Evolutionary conservation across 2,888 invertebrate species (phyloP), one percentile per base, ranked within the genome.

Genomic region (Stenurella melanura): DNA sequence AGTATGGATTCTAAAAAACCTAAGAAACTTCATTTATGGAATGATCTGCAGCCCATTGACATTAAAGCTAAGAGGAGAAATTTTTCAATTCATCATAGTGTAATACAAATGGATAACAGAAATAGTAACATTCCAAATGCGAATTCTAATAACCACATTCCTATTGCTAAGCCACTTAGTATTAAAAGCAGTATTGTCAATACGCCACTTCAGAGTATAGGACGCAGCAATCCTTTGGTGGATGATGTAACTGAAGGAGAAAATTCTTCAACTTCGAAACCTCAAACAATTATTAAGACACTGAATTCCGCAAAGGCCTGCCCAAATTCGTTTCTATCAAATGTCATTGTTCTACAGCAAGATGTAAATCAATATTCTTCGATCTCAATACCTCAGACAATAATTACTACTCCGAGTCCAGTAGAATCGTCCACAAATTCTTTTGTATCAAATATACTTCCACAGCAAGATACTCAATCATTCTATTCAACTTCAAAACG

Each of bases 31-130:
- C 63, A 19, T 7, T 11, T 74, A 10, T 82, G 82, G 82, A 61
- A 77, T 57, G 69, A 81, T 38, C 21, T 81, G 10, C 63, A 70
- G 21, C 69, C 77, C 10, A 66, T 76, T n/a, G 78, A 78, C 60
- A 18, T 74, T 30, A 58, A 26, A 63, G 10, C 12, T 9, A 50
- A 42, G 0, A 38, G 12, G 18, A 64, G 42, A 19, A 15, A 7
- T 7, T 4, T 18, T 38, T 12, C 2, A 12, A 3, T n/a, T n/a
- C n/a, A 4, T 50, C 4, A 17, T 0, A 50, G 12, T n/a, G 1
- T n/a, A 50, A n/a, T n/a, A 6, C 15, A n/a, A 50, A 50, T 5
- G 1, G 7, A 50, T 6, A 50, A 5, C 6, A 0, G 12, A 15
- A 15, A 50, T n/a, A 15, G 6, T 42, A 15, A 15, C 42, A 1